Evolutionary conservation across 1,140 invertebrate genomes (phyloP).

Genomic region (Dendroctonus ponderosae): DNA sequence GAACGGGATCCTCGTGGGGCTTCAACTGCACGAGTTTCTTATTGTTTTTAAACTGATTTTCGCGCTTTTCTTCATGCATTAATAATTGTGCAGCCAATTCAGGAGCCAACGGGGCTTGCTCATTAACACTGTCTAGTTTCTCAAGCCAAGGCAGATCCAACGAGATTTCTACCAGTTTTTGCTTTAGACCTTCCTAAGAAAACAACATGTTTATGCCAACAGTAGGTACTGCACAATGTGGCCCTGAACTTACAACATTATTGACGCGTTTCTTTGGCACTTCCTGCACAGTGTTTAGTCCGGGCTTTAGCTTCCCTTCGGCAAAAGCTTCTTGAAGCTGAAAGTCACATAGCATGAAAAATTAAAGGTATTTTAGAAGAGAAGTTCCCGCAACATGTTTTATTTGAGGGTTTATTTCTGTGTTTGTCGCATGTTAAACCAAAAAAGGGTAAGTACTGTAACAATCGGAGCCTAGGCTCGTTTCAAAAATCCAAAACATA

Average conservation of each 20-base stretch:
- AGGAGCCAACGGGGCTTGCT: slow-evolving; percentile 75
- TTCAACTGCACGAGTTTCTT: slow-evolving; percentile 65
- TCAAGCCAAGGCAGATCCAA: slow-evolving; percentile 82
- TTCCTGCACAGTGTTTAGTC: slow-evolving; percentile 69
- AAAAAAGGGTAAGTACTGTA: too few relatives aligned
- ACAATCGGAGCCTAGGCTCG: too few relatives aligned
- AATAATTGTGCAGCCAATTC: slow-evolving; percentile 73
- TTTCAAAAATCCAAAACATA: too few relatives aligned
- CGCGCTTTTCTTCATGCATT: slow-evolving; percentile 66
- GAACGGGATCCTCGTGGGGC: slow-evolving; percentile 70
- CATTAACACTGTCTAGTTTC: slow-evolving; percentile 73
- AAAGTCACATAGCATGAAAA: slow-evolving; percentile 31
- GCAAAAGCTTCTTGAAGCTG: slow-evolving; percentile 84
- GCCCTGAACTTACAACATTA: slow-evolving; percentile 56
- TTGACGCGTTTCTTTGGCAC: slow-evolving; percentile 62
- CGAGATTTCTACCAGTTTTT: slow-evolving; percentile 71
- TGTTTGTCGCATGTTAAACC: too few relatives aligned
- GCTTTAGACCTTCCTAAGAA: slow-evolving; percentile 62
- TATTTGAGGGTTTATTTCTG: too few relatives aligned
- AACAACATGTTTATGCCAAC: not conserved
- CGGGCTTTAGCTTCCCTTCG: slow-evolving; percentile 76
- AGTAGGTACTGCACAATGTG: too few relatives aligned
- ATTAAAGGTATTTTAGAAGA: too few relatives aligned
- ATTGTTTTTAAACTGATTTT: slow-evolving; percentile 66
- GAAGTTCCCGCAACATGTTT: too few relatives aligned